Conservation (phyloP, 1,140 invertebrate genomes). For the Lepidurus arcticus region DNA sequence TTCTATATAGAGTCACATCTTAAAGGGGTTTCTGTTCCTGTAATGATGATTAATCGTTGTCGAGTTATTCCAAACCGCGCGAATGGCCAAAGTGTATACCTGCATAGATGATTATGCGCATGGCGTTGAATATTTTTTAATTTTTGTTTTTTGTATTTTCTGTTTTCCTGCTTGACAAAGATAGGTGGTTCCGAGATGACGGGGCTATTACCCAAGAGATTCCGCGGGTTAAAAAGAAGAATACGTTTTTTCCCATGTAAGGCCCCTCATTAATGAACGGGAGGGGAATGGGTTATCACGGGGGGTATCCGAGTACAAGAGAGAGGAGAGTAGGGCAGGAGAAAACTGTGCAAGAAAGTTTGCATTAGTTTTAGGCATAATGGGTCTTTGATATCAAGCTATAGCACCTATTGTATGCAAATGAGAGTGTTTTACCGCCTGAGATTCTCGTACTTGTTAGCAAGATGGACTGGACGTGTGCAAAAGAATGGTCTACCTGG, state of each 20-base stretch:
- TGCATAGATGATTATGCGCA: not conserved
- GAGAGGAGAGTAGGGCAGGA: not conserved
- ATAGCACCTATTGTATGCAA: slow-evolving; percentile 14
- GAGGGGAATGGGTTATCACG: not conserved
- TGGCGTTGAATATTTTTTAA: not conserved
- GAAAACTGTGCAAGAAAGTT: not conserved
- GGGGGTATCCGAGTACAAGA: not conserved
- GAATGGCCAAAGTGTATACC: slow-evolving; percentile 18
- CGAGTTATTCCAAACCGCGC: not conserved
- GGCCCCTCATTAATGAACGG: slow-evolving; percentile 4
- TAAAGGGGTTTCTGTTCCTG: not conserved
- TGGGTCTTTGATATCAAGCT: slow-evolving; percentile 9
- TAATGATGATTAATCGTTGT: slow-evolving; percentile 16
- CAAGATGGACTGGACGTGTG: slow-evolving; percentile 1
- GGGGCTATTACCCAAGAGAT: not conserved
- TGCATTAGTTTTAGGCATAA: slow-evolving; percentile 10
- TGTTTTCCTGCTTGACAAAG: not conserved
- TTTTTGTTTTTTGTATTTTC: not conserved
- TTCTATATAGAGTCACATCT: no score
- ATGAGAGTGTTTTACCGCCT: slow-evolving; percentile 6
- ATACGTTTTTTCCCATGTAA: not conserved
- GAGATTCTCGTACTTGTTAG: not conserved
- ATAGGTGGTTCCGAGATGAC: slow-evolving; percentile 7
- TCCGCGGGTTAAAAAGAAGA: slow-evolving; percentile 18
- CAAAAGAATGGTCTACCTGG: not conserved